phyloP scores from a whole-genome alignment of 2,888 invertebrate genomes.

The Aphodius granarius region DNA sequence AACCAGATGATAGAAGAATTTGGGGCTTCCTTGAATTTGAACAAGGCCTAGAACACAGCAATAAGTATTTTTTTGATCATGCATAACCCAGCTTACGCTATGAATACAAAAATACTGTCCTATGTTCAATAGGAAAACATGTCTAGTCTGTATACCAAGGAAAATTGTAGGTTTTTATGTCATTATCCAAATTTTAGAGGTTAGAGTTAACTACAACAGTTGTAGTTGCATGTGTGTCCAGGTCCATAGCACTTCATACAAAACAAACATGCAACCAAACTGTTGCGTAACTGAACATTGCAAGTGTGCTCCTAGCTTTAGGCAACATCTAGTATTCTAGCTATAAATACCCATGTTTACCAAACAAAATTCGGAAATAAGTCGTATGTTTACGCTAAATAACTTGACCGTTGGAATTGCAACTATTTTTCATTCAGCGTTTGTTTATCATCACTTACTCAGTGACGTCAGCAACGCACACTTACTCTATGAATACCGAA shows the following conservation, averaged over 20 bases:
- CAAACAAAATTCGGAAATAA: background rate
- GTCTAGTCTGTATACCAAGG: no score
- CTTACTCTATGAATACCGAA: constrained; percentile 52
- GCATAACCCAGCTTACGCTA: background rate
- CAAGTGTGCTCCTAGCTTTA: no score
- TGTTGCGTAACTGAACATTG: no score
- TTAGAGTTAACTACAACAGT: no score
- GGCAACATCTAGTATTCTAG: no score
- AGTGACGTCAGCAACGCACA: constrained; percentile 21
- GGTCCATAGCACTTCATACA: no score
- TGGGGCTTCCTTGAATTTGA: constrained; percentile 46
- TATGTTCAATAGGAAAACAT: no score
- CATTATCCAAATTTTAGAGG: no score
- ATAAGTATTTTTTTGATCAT: background rate
- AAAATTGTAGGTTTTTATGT: no score
- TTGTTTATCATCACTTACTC: background rate
- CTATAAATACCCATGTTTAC: background rate
- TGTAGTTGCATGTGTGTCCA: no score
- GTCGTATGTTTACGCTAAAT: background rate
- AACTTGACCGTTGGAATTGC: background rate
- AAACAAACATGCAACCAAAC: no score
- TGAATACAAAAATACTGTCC: constrained; percentile 33
- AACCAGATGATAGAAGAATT: constrained; percentile 52
- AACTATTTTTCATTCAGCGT: background rate
- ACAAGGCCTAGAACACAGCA: constrained; percentile 42